Conservation (phyloP, 2,888 invertebrate genomes). For the Trachelus iudaicus region DNA sequence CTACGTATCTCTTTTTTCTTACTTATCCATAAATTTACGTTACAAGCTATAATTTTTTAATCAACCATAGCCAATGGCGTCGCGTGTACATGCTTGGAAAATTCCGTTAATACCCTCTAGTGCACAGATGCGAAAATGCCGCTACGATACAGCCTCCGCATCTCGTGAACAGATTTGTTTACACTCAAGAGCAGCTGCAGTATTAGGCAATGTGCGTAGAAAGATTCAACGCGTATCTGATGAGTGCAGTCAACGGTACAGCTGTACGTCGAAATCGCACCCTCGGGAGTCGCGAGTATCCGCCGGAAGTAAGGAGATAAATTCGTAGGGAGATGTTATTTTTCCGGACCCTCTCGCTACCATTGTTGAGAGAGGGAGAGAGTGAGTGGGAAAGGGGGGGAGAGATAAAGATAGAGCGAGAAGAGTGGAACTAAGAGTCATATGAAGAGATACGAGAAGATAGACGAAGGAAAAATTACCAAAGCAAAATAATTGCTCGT, state of each 20-base stretch:
- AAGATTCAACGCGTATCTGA: background rate
- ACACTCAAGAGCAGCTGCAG: conserved; percentile 54
- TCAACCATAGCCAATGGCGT: background rate
- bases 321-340: background rate
- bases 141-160: conserved; percentile 17
- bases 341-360: background rate
- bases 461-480: background rate
- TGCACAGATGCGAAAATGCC: background rate
- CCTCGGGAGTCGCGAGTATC: background rate
- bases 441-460: background rate
- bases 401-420: conserved; percentile 11
- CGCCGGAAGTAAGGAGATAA: background rate
- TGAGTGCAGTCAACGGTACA: background rate
- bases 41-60: background rate
- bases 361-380: conserved; percentile 6
- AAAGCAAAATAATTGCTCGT: background rate
- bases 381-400: conserved; percentile 11
- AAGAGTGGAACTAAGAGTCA: background rate
- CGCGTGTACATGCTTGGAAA: background rate
- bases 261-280: background rate
- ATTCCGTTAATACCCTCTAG: background rate
- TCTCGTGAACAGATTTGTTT: conserved; percentile 59
- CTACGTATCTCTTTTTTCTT: too few species aligned
- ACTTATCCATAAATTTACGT: too few species aligned
- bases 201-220: conserved; percentile 38